Evolutionary conservation across 2,797 vertebrate genomes (phyloP).

Genomic region (Danio aesculapii): DNA sequence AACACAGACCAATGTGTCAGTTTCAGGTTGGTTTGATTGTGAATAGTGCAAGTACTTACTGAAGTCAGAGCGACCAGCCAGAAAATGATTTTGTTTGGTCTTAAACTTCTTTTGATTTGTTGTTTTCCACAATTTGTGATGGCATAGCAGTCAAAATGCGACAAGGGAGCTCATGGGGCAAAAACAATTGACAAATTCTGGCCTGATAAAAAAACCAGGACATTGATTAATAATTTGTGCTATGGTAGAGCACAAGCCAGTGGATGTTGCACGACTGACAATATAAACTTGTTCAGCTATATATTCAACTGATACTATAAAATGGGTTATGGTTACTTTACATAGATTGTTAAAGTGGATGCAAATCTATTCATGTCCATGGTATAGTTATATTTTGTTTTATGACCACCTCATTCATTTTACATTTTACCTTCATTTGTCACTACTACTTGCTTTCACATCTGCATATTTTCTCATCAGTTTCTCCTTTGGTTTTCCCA

Average conservation of each 20-base stretch:
- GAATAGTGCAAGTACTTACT: too few relatives aligned
- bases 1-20: too few relatives aligned
- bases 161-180: too few relatives aligned
- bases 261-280: constrained; percentile 34
- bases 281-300: constrained; percentile 57
- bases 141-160: too few relatives aligned
- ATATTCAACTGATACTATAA: constrained; percentile 48
- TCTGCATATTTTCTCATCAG: neutral
- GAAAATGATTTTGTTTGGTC: too few relatives aligned
- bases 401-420: neutral
- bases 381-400: neutral
- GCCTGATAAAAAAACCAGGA: neutral
- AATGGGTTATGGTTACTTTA: constrained; percentile 37
- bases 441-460: neutral
- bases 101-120: too few relatives aligned
- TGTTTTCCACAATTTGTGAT: too few relatives aligned
- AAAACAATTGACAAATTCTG: too few relatives aligned
- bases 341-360: constrained; percentile 5
- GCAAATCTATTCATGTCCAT: constrained; percentile 15
- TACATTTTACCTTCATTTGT: neutral
- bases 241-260: constrained; percentile 32
- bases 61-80: too few relatives aligned
- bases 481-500: constrained; percentile 9
- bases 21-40: too few relatives aligned
- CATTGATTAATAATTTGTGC: constrained; percentile 62